Percentiles rank a stretch among this genome's conserved stretches.
Conservation (phyloP, 2,888 invertebrate species). For the Ethmia dodecea region DNA sequence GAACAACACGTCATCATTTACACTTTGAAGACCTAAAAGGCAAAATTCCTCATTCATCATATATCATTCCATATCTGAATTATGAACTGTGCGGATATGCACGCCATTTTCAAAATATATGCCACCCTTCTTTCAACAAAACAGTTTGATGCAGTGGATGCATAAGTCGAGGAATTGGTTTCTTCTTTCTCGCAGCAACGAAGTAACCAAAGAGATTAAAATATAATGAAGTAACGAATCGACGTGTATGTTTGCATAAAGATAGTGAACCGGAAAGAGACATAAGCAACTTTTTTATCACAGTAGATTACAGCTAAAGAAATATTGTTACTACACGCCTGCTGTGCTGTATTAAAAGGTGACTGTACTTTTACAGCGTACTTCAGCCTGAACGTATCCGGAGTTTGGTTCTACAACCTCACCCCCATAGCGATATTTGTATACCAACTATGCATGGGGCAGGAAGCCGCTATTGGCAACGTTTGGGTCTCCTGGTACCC, state of each 20-base stretch:
- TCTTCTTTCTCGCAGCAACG: too few relatives aligned
- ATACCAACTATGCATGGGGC: constrained; percentile 25
- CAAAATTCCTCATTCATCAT: too few relatives aligned
- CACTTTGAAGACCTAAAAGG: background rate
- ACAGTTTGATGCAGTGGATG: too few relatives aligned
- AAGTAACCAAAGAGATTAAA: too few relatives aligned
- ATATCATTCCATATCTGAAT: too few relatives aligned
- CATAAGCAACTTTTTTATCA: background rate
- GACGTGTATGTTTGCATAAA: too few relatives aligned
- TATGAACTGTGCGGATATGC: background rate
- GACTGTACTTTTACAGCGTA: constrained; percentile 43
- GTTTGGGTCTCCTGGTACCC: constrained; percentile 71
- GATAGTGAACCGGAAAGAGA: background rate
- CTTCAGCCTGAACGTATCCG: constrained; percentile 46
- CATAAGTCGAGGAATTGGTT: too few relatives aligned
- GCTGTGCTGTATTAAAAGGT: background rate
- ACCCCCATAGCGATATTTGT: constrained; percentile 54
- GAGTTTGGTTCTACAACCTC: constrained; percentile 62
- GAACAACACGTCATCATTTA: background rate
- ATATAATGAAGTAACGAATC: too few relatives aligned
- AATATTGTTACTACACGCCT: background rate
- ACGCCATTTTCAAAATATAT: background rate
- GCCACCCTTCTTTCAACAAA: background rate
- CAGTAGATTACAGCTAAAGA: background rate
- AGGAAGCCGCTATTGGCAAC: constrained; percentile 41